Evolutionary conservation across 2,888 invertebrate species (phyloP), one percentile per base, ranked within the genome.

Genomic region (Polia nebulosa): DNA sequence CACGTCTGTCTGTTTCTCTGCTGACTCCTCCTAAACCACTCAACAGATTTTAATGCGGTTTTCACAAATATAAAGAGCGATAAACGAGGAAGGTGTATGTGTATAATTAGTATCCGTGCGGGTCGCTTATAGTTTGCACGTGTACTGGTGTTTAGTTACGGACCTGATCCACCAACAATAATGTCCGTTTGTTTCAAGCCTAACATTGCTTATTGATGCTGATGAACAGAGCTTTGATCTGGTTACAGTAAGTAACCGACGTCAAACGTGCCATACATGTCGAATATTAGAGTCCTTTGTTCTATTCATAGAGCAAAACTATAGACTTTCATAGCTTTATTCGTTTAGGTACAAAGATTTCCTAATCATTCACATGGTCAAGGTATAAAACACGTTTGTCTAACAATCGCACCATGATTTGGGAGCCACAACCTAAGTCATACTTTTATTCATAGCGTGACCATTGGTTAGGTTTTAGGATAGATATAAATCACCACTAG

Each of bases 161-260:
- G 4, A 6, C 5, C 32, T 32, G n/a, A 41, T n/a, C 0, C 4
- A n/a, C n/a, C 17, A n/a, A 27, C 25, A 15, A 7, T 47, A 6
- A 22, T 25, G 8, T 56, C 49, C 29, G 51, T 36, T 44, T 73
- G 29, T 73, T 5, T 17, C 73, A 39, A 29, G 29, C 74, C 44
- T 73, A 64, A 39, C 15, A 32, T 47, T 47, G 52, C 13, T 44
- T 62, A 58, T 45, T 57, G 34, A 72, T 72, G 55, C 71, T 76
- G 47, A 49, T 72, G 62, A 57, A 41, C 52, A 13, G 22, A 25
- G 63, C 36, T 60, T 34, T 72, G 78, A 55, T 74, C 78, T 58
- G 58, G 44, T 63, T 74, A 55, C 52, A 17, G 56, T 36, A 27
- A 27, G 49, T 36, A 27, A 53, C 36, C 22, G 22, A 72, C 63